Conservation (phyloP, 2,888 invertebrate species). For the Sesamia inferens region DNA sequence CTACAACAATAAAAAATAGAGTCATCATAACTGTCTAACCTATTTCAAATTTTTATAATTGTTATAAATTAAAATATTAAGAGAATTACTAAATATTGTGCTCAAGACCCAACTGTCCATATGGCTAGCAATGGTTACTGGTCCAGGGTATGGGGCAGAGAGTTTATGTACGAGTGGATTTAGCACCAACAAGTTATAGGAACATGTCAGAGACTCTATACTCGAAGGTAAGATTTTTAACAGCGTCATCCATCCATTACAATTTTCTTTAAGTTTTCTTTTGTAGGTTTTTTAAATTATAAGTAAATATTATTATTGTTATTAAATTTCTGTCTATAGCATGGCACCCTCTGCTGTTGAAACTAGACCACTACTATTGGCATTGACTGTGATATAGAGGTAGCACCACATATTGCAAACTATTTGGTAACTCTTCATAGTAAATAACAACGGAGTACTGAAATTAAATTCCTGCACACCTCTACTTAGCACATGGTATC, state of each 20-base stretch:
- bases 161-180: slow-evolving; percentile 84
- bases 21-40: no score
- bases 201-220: slow-evolving; percentile 87
- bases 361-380: background rate
- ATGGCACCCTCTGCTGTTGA: background rate
- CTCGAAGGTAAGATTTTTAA: slow-evolving; percentile 70
- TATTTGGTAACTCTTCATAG: background rate
- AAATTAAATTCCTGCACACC: background rate
- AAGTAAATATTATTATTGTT: no score
- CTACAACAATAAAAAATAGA: no score
- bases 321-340: background rate
- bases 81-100: slow-evolving; percentile 67
- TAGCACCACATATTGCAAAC: background rate
- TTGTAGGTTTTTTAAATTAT: no score
- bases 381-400: background rate
- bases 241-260: no score
- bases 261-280: no score
- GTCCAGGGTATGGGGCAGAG: slow-evolving; percentile 82
- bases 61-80: background rate
- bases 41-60: background rate
- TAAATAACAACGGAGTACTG: background rate
- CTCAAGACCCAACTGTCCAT: slow-evolving; percentile 82
- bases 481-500: background rate
- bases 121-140: slow-evolving; percentile 75
- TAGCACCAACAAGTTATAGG: slow-evolving; percentile 84